These are phyloP conservation scores for Spea bombifrons DNA, from an alignment of 2,113 vertebrate genomes.

Conservation along the genomic window DNA sequence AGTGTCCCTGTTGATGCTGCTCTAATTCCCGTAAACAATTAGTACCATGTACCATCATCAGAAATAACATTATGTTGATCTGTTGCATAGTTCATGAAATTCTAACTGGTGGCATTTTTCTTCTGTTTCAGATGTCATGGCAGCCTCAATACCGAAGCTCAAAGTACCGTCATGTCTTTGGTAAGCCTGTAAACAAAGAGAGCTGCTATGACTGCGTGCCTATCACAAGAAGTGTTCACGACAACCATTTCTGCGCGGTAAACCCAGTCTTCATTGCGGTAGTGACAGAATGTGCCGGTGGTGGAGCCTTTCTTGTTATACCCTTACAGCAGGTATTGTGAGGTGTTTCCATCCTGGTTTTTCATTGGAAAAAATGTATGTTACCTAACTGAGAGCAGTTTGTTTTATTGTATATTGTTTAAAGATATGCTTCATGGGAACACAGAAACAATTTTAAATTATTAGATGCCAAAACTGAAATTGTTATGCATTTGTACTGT, in stretches of 20 bases:
- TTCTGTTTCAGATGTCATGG: slow-evolving; percentile 82
- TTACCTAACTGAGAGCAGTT: too few species aligned
- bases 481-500: too few species aligned
- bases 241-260: slow-evolving; percentile 88
- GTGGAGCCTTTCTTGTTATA: slow-evolving; percentile 86
- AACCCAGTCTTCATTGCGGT: slow-evolving; percentile 90
- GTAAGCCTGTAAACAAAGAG: slow-evolving; percentile 76
- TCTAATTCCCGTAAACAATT: too few species aligned
- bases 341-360: neutral
- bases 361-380: neutral
- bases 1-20: too few species aligned
- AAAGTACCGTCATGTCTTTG: slow-evolving; percentile 86
- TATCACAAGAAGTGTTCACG: slow-evolving; percentile 83
- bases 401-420: too few species aligned
- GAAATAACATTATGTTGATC: too few species aligned
- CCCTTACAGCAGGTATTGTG: slow-evolving; percentile 78
- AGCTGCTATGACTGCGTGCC: slow-evolving; percentile 80
- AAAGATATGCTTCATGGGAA: too few species aligned
- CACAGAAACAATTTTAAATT: too few species aligned
- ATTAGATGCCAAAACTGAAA: too few species aligned
- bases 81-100: too few species aligned
- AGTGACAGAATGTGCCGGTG: slow-evolving; percentile 84
- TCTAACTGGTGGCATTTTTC: neutral
- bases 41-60: too few species aligned
- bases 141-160: slow-evolving; percentile 77